These are phyloP conservation scores for Erebia palarica DNA, from an alignment of 2,888 invertebrate species.

Conservation along the genomic window DNA sequence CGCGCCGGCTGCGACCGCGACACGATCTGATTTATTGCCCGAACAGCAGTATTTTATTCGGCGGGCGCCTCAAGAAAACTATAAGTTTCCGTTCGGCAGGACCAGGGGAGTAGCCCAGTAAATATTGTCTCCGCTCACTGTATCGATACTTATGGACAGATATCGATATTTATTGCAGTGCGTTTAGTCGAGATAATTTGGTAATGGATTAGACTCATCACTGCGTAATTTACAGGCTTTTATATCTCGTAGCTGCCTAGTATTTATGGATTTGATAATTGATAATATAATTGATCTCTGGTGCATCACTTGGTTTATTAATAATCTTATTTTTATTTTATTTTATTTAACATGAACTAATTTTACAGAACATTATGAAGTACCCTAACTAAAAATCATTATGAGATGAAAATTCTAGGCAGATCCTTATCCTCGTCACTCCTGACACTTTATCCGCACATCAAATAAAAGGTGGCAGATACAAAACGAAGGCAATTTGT, in stretches of 20 bases:
- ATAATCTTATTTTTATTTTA: no score
- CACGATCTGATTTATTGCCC: conserved; percentile 78
- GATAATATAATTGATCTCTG: neutral
- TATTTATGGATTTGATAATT: no score
- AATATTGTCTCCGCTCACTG: conserved; percentile 78
- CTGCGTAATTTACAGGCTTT: conserved; percentile 40
- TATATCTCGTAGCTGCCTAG: neutral
- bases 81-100: conserved; percentile 81
- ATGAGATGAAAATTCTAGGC: conserved; percentile 32
- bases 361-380: neutral
- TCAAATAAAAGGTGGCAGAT: conserved; percentile 39
- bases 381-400: neutral
- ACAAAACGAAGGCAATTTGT: conserved; percentile 71
- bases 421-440: conserved; percentile 37
- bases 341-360: no score
- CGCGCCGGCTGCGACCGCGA: conserved; percentile 74
- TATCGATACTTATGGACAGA: conserved; percentile 76
- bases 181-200: conserved; percentile 70
- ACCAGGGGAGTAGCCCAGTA: conserved; percentile 78
- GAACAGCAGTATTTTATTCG: conserved; percentile 81
- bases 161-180: conserved; percentile 77
- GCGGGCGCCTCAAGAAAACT: conserved; percentile 81
- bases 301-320: neutral
- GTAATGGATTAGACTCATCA: conserved; percentile 77
- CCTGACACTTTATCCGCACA: conserved; percentile 41